phyloP scores from a whole-genome alignment of 2,113 vertebrate species.

The Phalacrocorax brasilianus region DNA sequence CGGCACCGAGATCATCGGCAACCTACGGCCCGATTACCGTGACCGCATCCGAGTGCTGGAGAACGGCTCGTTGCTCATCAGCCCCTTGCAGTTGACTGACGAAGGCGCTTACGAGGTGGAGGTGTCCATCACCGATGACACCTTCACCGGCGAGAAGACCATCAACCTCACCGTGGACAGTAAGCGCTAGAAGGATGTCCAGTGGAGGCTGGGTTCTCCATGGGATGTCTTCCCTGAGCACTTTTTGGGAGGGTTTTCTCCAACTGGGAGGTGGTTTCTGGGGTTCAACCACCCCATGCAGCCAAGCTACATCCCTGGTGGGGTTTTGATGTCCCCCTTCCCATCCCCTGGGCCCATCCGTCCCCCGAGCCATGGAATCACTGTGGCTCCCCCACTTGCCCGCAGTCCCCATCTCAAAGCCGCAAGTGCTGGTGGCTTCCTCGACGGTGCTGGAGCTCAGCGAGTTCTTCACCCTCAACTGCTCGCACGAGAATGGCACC shows the following conservation, averaged over 20 bases:
- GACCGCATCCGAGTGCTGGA: conserved; percentile 92
- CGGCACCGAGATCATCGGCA: conserved; percentile 92
- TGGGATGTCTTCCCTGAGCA: not conserved
- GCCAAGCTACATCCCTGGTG: not conserved
- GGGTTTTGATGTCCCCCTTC: not conserved
- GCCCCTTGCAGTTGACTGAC: conserved; percentile 85
- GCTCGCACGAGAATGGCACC: conserved; percentile 90
- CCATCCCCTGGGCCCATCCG: rapidly evolving
- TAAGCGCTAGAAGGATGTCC: conserved; percentile 44
- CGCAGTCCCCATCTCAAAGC: conserved; percentile 87
- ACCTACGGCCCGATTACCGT: conserved; percentile 85
- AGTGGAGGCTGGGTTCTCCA: not conserved
- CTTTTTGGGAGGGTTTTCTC: not conserved
- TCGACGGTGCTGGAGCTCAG: conserved; percentile 91
- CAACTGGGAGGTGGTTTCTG: not conserved
- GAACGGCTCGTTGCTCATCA: conserved; percentile 91
- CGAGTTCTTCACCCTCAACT: conserved; percentile 89
- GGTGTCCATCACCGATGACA: conserved; percentile 96
- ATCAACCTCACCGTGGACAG: conserved; percentile 94
- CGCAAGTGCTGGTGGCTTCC: conserved; percentile 81
- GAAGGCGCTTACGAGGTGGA: conserved; percentile 93
- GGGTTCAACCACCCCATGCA: not conserved
- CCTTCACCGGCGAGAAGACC: conserved; percentile 89
- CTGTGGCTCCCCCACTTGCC: not conserved
- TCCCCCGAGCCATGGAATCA: not conserved